These are phyloP conservation scores for Cassiopea andromeda DNA, from an alignment of 30 jellyfish, hydroid and myxozoan species.

Conservation along the genomic window DNA sequence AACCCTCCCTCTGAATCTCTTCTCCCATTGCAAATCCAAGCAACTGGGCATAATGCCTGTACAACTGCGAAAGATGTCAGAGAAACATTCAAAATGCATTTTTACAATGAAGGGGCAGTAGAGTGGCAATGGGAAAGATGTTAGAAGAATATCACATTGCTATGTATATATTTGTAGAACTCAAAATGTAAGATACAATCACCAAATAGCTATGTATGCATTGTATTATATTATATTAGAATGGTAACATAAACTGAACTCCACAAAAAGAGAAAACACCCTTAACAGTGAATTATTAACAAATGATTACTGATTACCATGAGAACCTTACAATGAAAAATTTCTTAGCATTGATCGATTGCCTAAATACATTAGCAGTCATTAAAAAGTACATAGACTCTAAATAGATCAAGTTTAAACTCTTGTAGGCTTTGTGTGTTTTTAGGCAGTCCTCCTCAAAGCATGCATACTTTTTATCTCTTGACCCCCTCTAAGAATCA, in stretches of 20 bases:
- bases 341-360: too few species aligned
- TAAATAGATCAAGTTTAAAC: too few species aligned
- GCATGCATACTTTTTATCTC: too few species aligned
- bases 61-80: constrained; percentile 26
- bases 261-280: neutral
- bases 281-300: too few species aligned
- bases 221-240: neutral
- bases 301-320: neutral
- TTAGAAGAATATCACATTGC: neutral
- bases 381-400: too few species aligned
- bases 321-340: neutral
- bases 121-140: neutral
- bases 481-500: too few species aligned
- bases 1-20: constrained; percentile 2
- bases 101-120: constrained; percentile 24
- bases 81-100: constrained; percentile 18
- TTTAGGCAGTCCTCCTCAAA: too few species aligned
- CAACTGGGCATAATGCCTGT: constrained; percentile 28
- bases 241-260: too few species aligned
- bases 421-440: too few species aligned
- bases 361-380: too few species aligned
- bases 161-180: too few species aligned
- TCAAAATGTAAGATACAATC: too few species aligned
- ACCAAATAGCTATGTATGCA: neutral
- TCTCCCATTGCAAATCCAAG: neutral